A percentile compares a stretch with the other conserved stretches of the same genome.
Conservation (phyloP, 2,797 vertebrate genomes). For the Gambelia wislizenii region DNA sequence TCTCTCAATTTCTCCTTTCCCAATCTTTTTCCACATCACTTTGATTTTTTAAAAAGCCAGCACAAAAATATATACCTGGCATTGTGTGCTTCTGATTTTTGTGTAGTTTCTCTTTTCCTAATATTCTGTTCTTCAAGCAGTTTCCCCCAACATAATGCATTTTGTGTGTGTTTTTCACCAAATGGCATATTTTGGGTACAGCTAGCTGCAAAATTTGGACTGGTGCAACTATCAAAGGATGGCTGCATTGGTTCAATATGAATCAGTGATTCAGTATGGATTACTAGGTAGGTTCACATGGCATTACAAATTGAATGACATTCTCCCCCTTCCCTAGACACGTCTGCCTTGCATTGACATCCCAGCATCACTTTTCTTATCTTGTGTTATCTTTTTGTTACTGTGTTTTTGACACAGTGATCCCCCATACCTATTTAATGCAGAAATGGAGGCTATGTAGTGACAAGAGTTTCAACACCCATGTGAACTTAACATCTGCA, state of each 20-base stretch:
- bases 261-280: no score
- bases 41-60: background rate
- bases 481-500: background rate
- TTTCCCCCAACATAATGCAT: background rate
- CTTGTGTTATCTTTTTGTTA: background rate
- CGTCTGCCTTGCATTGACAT: background rate
- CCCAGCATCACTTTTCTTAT: no score
- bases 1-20: background rate
- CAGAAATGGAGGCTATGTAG: background rate
- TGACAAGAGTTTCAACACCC: background rate
- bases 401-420: background rate
- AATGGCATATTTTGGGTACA: no score
- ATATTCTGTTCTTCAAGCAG: background rate
- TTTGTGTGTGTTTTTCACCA: background rate
- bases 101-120: background rate
- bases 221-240: no score
- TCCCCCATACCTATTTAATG: background rate
- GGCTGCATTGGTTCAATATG: no score
- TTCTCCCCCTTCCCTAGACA: background rate
- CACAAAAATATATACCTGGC: background rate
- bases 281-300: background rate
- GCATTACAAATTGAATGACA: background rate
- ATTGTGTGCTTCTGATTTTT: background rate
- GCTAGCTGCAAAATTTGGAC: no score
- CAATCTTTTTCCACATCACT: background rate